Percentiles rank a stretch among this genome's conserved stretches.
Conservation (phyloP, 1,140 invertebrate species). For the Bemisia tabaci region DNA sequence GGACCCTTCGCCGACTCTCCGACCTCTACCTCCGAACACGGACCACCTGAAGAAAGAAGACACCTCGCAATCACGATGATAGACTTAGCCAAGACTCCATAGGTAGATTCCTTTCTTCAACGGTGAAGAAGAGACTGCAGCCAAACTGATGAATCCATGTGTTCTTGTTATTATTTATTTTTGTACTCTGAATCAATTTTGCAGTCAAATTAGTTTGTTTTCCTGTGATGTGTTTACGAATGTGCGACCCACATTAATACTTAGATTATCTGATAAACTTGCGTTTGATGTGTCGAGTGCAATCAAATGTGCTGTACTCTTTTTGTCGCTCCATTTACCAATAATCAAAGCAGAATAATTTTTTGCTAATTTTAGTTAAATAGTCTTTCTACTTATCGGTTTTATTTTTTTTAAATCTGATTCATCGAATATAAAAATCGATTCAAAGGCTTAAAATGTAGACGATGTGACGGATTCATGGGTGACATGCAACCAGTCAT, state of each 20-base stretch:
- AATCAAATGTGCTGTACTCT: too few species aligned
- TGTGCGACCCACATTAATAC: background rate
- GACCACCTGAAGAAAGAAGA: conserved; percentile 21
- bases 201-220: background rate
- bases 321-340: background rate
- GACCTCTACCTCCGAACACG: conserved; percentile 12
- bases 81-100: background rate
- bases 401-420: too few species aligned
- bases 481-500: too few species aligned
- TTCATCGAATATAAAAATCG: too few species aligned
- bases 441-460: too few species aligned
- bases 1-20: conserved; percentile 17
- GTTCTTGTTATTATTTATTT: background rate
- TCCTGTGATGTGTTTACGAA: background rate
- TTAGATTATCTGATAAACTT: too few species aligned
- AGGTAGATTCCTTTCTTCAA: too few species aligned
- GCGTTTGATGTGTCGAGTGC: too few species aligned
- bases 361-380: background rate
- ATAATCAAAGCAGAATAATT: background rate
- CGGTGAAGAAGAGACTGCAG: too few species aligned
- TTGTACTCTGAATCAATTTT: background rate
- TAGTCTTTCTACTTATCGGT: background rate
- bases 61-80: conserved; percentile 21
- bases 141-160: background rate
- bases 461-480: too few species aligned